Evolutionary conservation across 2,113 vertebrate species (phyloP), one percentile per base, ranked within the genome.

Genomic region (Chloebia gouldiae): DNA sequence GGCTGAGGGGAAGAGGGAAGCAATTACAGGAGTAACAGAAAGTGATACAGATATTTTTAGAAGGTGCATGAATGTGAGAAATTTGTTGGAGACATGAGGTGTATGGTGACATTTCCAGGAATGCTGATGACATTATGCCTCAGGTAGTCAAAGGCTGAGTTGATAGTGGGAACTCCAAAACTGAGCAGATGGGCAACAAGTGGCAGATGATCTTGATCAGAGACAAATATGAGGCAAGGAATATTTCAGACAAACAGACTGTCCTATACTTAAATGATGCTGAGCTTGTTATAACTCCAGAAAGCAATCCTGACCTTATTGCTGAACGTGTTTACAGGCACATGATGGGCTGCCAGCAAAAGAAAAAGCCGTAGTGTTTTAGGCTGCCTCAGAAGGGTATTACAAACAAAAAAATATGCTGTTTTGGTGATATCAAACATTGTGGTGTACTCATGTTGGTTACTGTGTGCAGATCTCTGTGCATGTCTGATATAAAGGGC

Each of bases 381-480:
- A 18, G 13, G 22, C 14, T 73, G 19, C 35, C 35, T 53, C 15
- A 44, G 17, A 63, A 77, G 1, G 23, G 4, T 35, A 53, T 13
- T 24, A 9, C 17, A 51, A 72, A 68, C 10, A 50, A 28, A 18
- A 14, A 7, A 33, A 45, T 9, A 13, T 2, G 8, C 9, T 40
- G 5, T 23, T 81, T 77, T 81, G 53, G 6, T 59, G 19, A 10
- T 22, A 27, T 27, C 1, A 4, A n/a, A 53, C 0, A 0, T 7
- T 57, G 17, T 47, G 23, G 3, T 3, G 1, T 42, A 20, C 10
- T 83, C 10, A 6, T 13, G 11, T 44, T 49, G 5, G 54, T 9
- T 17, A 30, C 25, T 28, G 18, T 22, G 39, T 72, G 59, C 31
- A 77, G 64, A 31, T 44, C 27, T 39, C 24, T 68, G 49, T 15